These are phyloP conservation scores for Macroglossus sobrinus DNA, from an alignment of 2,113 vertebrate species.

Conservation along the genomic window DNA sequence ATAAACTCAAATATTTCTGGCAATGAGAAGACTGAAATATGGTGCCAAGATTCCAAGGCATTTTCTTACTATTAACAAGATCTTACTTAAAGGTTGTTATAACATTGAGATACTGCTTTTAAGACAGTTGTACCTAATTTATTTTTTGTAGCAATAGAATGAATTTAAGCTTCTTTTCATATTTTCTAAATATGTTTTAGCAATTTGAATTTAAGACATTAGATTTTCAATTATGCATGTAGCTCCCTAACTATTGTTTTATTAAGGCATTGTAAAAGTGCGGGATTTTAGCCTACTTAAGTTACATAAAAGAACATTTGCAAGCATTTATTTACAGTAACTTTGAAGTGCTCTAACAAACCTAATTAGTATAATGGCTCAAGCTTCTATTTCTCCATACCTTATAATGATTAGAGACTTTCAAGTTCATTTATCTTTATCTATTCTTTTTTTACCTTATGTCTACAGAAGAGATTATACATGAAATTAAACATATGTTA, in stretches of 20 bases:
- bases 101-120: not conserved
- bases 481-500: not conserved
- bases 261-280: not conserved
- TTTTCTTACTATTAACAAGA: not conserved
- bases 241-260: not conserved
- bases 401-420: not conserved
- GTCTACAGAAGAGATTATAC: not conserved
- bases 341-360: conserved; percentile 28
- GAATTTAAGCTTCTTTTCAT: not conserved
- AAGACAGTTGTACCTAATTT: not conserved
- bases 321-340: conserved; percentile 28
- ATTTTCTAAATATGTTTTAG: not conserved
- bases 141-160: not conserved
- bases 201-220: not conserved
- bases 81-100: not conserved
- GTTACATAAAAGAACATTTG: conserved; percentile 27
- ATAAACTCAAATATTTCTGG: not conserved
- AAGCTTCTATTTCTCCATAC: not conserved
- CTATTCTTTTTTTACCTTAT: not conserved
- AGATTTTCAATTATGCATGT: not conserved
- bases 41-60: rapidly evolving
- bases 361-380: conserved; percentile 39
- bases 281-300: not conserved
- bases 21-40: not conserved
- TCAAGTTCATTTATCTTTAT: not conserved